These are phyloP conservation scores for Lasioglossum figueresi DNA, from an alignment of 2,888 invertebrate genomes.

Conservation along the genomic window DNA sequence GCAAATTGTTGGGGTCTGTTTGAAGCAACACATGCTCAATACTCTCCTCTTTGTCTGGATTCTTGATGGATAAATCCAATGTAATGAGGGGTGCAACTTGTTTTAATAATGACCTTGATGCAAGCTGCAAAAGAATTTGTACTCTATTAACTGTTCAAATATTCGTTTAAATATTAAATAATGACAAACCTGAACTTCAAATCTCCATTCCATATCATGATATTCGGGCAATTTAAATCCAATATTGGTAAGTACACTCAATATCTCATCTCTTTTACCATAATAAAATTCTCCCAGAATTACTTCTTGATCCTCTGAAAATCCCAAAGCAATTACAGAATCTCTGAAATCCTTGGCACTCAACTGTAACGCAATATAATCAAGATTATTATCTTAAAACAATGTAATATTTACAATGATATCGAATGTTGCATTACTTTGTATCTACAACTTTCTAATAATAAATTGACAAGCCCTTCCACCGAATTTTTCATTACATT, in stretches of 20 bases:
- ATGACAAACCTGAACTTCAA: constrained; percentile 86
- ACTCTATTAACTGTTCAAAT: neutral
- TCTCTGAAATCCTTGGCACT: constrained; percentile 84
- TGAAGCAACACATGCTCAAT: constrained; percentile 83
- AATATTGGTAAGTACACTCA: constrained; percentile 84
- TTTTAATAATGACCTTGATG: constrained; percentile 86
- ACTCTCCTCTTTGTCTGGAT: constrained; percentile 72
- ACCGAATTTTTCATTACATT: constrained; percentile 87
- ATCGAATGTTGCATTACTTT: constrained; percentile 84
- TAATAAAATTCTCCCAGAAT: constrained; percentile 87
- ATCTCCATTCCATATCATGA: constrained; percentile 88
- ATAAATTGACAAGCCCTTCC: constrained; percentile 90
- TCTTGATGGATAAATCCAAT: constrained; percentile 86
- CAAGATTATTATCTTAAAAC: neutral
- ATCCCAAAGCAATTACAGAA: constrained; percentile 85
- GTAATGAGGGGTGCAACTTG: constrained; percentile 87
- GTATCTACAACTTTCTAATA: constrained; percentile 89
- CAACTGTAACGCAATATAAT: constrained; percentile 79
- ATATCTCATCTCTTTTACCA: constrained; percentile 86
- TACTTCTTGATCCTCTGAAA: constrained; percentile 86
- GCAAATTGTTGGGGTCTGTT: constrained; percentile 86
- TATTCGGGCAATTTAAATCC: constrained; percentile 84
- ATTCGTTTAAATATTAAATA: neutral
- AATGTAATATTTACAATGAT: neutral
- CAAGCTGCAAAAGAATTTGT: constrained; percentile 82